Base-by-base conservation (phyloP, 2,113 vertebrate genomes). In the Sminthopsis crassicaudata region DNA sequence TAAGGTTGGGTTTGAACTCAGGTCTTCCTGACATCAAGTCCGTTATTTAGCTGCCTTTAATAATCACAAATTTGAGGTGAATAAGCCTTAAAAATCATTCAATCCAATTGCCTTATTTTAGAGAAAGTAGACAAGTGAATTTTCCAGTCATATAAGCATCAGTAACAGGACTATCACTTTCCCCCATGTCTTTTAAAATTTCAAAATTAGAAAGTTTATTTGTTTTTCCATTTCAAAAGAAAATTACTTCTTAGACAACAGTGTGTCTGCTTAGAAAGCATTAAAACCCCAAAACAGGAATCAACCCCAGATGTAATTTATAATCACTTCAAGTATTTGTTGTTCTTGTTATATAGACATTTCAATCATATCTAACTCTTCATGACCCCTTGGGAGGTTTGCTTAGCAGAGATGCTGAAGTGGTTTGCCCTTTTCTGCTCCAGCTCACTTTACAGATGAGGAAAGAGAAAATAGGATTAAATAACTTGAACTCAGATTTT, bases 111-210 rank as follows among this genome's bases (percentile, higher is more conserved):
- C 36, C 12, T 76, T 76, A 76, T 76, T 76, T 76, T n/a, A 16
- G 30, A n/a, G 60, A 76, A 76, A 76, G 11, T 19, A 36, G 36
- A n/a, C 4, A 76, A 76, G 60, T 76, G 60, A 76, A 76, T 76
- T 76, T 76, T 36, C 30, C 30, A 76, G 60, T 16, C 14, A n/a
- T 14, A 60, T 6, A 60, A 14, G 30, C 60, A 36, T 67, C 3
- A 36, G 67, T 76, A 76, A n/a, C 5, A 91, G 52, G 55, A 57
- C 16, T 12, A 92, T 60, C n/a, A 8, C 27, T 90, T 84, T 90
- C 5, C 55, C 25, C 89, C 95, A 42, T 53, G 90, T 96, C 48
- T 95, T 91, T 89, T 36, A 94, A 57, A 14, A 89, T 54, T 53
- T 60, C 89, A 11, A 84, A 67, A 94, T 89, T 42, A 42, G 53